Base-by-base conservation (phyloP, 2,113 vertebrate genomes). In the Clarias batrachus region DNA sequence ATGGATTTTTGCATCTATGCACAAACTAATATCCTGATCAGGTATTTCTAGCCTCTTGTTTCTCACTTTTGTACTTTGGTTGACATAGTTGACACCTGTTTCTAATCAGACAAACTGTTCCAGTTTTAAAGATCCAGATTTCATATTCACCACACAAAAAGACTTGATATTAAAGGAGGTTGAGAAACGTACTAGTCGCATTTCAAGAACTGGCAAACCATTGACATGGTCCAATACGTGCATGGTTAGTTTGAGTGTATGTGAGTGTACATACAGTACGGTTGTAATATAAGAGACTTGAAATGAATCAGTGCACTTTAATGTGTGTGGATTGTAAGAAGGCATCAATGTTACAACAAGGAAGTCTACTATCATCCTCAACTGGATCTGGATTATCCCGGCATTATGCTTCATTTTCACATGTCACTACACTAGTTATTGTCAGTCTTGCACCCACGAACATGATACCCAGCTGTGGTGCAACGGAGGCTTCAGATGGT, bases 301-400 rank as follows among this genome's bases (percentile, higher is more conserved):
- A 87, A 89, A 82, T 1, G 86, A 94, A 90, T 88, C 71, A 89
- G 89, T 89, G 94, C 93, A 94, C 94, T 95, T 95, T 94, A 91
- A 83, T 57, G 85, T 91, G 89, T 90, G 85, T 86, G 79, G 63
- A 48, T 77, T 59, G 14, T 68, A 48, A 11, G 5, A 41, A 10
- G 37, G 85, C n/a, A n/a, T 41, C 5, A n/a, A 1, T n/a, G 27
- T 73, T 65, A 57, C 21, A 48, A n/a, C 2, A 27, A 84, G 33
- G 68, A 37, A 1, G 56, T 37, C 59, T 80, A 30, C 56, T 59
- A 21, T 79, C 16, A 27, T 11, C 48, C 48, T 48, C 21, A 57
- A 6, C 27, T 23, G 77, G 17, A 21, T 19, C 56, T 62, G 78
- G 33, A 62, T 37, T 62, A 25, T 62, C 8, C 1, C 5, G 30